phyloP scores from a whole-genome alignment of 2,888 invertebrate species.

The Zaprionus lineosus region DNA sequence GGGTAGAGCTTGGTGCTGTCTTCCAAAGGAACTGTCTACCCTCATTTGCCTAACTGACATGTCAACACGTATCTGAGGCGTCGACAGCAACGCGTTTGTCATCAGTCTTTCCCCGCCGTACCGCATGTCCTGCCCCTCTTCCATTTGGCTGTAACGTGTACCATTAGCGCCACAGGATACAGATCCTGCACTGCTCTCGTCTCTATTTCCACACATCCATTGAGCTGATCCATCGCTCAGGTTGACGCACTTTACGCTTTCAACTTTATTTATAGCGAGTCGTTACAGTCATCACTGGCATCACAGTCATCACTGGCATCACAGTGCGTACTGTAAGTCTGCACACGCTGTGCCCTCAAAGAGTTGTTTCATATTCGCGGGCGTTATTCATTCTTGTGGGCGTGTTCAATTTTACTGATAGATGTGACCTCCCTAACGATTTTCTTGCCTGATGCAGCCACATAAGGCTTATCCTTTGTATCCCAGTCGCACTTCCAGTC shows the following conservation, averaged over 20 bases:
- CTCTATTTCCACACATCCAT: conserved; percentile 27
- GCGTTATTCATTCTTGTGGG: conserved; percentile 30
- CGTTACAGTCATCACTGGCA: too few relatives aligned
- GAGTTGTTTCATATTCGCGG: too few relatives aligned
- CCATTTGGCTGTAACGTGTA: conserved; percentile 2
- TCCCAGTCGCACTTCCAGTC: too few relatives aligned
- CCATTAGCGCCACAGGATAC: conserved; percentile 44
- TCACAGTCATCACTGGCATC: too few relatives aligned
- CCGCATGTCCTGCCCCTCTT: neutral
- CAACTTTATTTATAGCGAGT: conserved; percentile 62
- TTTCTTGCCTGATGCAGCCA: too few relatives aligned
- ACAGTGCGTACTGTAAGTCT: conserved; percentile 41
- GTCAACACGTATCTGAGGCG: conserved; percentile 62
- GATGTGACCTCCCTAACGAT: conserved; percentile 54
- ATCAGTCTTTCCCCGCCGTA: conserved; percentile 29
- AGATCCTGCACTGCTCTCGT: conserved; percentile 39
- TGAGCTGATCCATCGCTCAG: conserved; percentile 58
- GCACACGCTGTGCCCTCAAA: conserved; percentile 46
- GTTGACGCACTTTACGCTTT: conserved; percentile 47
- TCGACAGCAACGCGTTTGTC: conserved; percentile 35
- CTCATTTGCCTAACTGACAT: conserved; percentile 76
- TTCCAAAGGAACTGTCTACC: conserved; percentile 60
- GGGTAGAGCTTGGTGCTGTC: neutral
- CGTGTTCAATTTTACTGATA: conserved; percentile 70
- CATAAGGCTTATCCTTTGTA: too few relatives aligned